phyloP scores from a whole-genome alignment of 2,888 invertebrate genomes.

The Drosophila buzzatii region DNA sequence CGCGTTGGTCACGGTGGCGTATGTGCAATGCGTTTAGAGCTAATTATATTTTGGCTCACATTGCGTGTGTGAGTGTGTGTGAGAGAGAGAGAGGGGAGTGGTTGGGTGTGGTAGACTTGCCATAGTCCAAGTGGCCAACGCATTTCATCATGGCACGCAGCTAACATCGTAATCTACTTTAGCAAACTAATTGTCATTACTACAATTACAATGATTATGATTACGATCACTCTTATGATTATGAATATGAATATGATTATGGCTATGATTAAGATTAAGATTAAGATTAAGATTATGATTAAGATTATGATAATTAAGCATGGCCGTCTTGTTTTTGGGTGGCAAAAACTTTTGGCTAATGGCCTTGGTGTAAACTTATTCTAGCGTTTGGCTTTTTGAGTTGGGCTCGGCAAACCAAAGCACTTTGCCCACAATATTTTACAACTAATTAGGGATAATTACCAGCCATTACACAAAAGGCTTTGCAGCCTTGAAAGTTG shows the following conservation, averaged over 20 bases:
- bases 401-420: constrained; percentile 20
- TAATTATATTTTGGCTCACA: constrained; percentile 9
- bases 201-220: constrained; percentile 2
- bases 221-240: constrained; percentile 1
- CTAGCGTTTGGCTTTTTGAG: constrained; percentile 12
- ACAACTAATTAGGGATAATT: constrained; percentile 53
- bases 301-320: constrained; percentile 11
- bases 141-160: constrained; percentile 22
- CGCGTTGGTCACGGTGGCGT: constrained; percentile 3
- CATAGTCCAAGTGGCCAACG: constrained; percentile 1
- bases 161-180: constrained; percentile 9
- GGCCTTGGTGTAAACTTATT: constrained; percentile 21
- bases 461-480: constrained; percentile 42
- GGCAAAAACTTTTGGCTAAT: constrained; percentile 29
- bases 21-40: constrained; percentile 20
- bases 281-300: constrained; percentile 6
- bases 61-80: not conserved
- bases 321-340: not conserved
- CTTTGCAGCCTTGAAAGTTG: constrained; percentile 13
- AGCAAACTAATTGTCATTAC: constrained; percentile 13
- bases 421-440: constrained; percentile 44
- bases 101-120: no score
- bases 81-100: not conserved
- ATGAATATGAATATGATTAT: constrained; percentile 3
- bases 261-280: not conserved